Conservation (phyloP, 1,140 invertebrate species). For the Neotoxoptera formosana region DNA sequence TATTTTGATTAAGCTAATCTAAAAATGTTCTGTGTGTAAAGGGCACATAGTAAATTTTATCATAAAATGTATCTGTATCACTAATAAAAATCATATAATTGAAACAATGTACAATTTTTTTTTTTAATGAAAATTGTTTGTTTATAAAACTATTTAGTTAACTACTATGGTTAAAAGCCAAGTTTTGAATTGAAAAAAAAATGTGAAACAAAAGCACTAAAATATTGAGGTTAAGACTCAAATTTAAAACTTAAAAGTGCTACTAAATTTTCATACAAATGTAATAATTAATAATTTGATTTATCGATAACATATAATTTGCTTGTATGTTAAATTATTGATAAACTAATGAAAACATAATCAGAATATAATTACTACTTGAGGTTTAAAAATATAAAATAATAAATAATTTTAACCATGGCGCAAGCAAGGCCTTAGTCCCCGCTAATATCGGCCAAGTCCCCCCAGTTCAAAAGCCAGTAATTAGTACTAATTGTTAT, state of each 20-base stretch:
- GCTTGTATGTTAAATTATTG: no score
- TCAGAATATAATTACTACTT: not conserved
- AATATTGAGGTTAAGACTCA: not conserved
- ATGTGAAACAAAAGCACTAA: not conserved
- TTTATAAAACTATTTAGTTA: not conserved
- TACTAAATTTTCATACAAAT: no score
- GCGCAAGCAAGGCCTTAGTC: no score
- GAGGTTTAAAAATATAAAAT: not conserved
- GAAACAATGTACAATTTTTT: not conserved
- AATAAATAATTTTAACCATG: no score
- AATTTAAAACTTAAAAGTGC: no score
- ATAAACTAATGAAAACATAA: not conserved
- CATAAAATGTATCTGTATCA: not conserved
- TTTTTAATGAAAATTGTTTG: not conserved
- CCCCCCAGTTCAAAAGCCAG: no score
- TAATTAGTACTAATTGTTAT: no score
- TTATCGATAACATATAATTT: no score
- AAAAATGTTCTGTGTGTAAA: not conserved
- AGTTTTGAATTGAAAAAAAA: not conserved
- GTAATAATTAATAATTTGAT: no score
- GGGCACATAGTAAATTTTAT: not conserved
- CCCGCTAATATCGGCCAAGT: no score
- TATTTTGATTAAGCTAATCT: slow-evolving; percentile 10
- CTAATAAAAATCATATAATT: not conserved
- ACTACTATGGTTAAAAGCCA: not conserved